A percentile compares a stretch with the other conserved stretches of the same genome.
These are phyloP conservation scores for Macrotrachela quadricornifera DNA, from an alignment of 1,140 invertebrate species.

Conservation along the genomic window DNA sequence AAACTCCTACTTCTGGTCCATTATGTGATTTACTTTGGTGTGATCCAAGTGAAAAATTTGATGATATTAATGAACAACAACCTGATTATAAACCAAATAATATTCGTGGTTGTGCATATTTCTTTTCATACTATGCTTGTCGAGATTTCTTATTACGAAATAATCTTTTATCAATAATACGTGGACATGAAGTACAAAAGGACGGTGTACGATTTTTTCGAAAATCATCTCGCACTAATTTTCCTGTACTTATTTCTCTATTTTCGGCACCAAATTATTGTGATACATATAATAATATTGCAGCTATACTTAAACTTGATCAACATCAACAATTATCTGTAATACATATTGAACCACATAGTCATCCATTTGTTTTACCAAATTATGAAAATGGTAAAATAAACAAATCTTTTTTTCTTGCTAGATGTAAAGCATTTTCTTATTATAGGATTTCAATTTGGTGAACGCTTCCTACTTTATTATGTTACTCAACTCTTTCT, in stretches of 20 bases:
- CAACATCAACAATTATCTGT: neutral
- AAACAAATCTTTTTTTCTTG: no score
- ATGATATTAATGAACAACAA: slow-evolving; percentile 10
- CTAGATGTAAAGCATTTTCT: no score
- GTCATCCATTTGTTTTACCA: slow-evolving; percentile 8
- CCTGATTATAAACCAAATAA: neutral
- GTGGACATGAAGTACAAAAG: slow-evolving; percentile 62
- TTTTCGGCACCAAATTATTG: slow-evolving; percentile 9
- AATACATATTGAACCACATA: neutral
- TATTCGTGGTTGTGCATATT: slow-evolving; percentile 34
- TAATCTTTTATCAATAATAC: slow-evolving; percentile 79
- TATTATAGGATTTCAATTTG: no score
- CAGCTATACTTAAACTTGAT: neutral
- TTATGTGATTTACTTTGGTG: slow-evolving; percentile 31
- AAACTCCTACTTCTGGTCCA: slow-evolving; percentile 26
- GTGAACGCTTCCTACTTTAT: no score
- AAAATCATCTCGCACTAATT: neutral
- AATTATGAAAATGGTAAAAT: neutral
- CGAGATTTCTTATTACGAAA: slow-evolving; percentile 72
- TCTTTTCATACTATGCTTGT: slow-evolving; percentile 35
- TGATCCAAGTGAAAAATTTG: slow-evolving; percentile 20
- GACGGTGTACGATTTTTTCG: neutral
- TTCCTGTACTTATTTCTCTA: slow-evolving; percentile 2
- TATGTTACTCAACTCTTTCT: no score
- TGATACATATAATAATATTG: slow-evolving; percentile 8